Conservation (phyloP, 2,113 vertebrate genomes). For the Passerina amoena region DNA sequence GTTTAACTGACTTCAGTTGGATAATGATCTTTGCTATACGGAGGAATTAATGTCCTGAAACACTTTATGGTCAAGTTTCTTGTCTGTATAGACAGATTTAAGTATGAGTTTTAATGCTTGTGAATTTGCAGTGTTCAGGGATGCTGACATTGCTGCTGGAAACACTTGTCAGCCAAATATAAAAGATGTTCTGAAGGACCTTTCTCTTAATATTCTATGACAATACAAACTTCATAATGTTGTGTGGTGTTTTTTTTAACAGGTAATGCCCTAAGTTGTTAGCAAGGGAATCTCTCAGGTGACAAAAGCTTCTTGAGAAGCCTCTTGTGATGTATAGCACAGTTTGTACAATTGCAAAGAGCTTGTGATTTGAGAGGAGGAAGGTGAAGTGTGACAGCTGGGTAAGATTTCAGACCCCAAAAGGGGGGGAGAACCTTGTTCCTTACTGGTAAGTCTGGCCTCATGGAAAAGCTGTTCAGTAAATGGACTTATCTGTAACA, state of each 20-base stretch:
- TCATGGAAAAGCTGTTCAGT: background rate
- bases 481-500: slow-evolving; percentile 32
- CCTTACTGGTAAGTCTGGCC: background rate
- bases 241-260: background rate
- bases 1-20: background rate
- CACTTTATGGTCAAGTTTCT: rapidly evolving
- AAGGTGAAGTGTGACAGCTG: background rate
- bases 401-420: background rate
- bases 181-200: background rate
- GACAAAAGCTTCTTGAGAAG: background rate
- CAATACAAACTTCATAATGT: background rate
- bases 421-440: background rate
- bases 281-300: background rate
- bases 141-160: background rate
- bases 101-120: background rate
- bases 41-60: background rate
- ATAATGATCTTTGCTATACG: background rate
- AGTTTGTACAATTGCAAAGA: background rate
- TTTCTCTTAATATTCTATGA: background rate
- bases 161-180: background rate
- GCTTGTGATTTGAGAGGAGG: background rate
- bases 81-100: background rate
- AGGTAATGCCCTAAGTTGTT: background rate
- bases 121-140: background rate
- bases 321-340: background rate